Evolutionary conservation across 2,797 vertebrate species (phyloP), one percentile per base, ranked within the genome.

Genomic region (Cynodonichthys magdalenae): DNA sequence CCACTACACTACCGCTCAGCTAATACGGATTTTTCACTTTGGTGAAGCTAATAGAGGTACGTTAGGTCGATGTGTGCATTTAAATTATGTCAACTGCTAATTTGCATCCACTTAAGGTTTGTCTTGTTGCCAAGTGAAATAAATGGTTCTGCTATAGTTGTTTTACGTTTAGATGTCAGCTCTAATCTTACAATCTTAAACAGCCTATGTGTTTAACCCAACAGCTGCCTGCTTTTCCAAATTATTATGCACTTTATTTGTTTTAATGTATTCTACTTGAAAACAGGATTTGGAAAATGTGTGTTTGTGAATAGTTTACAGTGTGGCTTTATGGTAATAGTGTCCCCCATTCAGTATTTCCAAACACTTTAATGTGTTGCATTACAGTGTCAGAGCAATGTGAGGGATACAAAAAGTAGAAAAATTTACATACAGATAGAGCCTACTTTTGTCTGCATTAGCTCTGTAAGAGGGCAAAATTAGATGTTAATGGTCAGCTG

Each of bases 321-420:
- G 36, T 39, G 42, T 15, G 24, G 7, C 3, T 72, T 24, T 53
- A 48, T 66, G 52, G 56, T 27, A 10, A 18, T n/a, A 28, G n/a
- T 45, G 41, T 44, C 4, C 12, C 14, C 27, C 5, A 29, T 31
- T 29, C n/a, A 31, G 6, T 31, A 47, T 47, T 19, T 9, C 15
- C 41, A 10, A 36, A 14, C 10, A 50, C 20, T n/a, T 27, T 14
- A 15, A 60, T 28, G 36, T 28, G n/a, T 52, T 41, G 3, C 34
- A 18, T 18, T 15, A 34, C 18, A 12, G 6, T 58, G 11, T 4
- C 3, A 11, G 3, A 60, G 4, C 15, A 53, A 7, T 1, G 49
- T 46, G 15, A 29, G 46, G 5, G 1, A 49, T 15, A 12, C 34
- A 52, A 62, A 53, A 17, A 60, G 57, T 45, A 41, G 17, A 5